Conservation (phyloP, 2,888 invertebrate species). For the Eupithecia abbreviata region DNA sequence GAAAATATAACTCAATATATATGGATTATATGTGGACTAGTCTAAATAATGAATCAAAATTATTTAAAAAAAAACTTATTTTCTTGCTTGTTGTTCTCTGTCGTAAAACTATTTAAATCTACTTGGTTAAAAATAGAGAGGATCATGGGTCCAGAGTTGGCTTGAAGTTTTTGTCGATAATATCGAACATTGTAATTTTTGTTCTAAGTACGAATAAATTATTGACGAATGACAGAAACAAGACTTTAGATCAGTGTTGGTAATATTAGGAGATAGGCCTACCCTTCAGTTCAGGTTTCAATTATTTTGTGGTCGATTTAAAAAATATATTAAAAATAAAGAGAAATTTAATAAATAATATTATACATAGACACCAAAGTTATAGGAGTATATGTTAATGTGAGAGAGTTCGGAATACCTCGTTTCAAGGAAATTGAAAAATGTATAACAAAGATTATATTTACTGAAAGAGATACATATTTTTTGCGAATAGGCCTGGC, state of each 20-base stretch:
- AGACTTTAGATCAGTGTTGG: not conserved
- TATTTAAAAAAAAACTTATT: no score
- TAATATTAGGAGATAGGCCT: not conserved
- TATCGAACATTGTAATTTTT: not conserved
- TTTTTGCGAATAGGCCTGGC: constrained; percentile 44
- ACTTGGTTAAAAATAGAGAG: not conserved
- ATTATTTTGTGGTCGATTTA: not conserved
- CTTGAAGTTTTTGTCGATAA: not conserved
- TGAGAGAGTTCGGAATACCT: constrained; percentile 56
- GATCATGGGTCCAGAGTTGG: not conserved
- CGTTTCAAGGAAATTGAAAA: constrained; percentile 43
- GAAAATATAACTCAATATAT: not conserved
- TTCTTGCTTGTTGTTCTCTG: not conserved
- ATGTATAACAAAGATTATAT: constrained; percentile 41
- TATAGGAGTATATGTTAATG: constrained; percentile 53
- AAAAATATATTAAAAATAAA: not conserved
- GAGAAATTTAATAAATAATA: constrained; percentile 22
- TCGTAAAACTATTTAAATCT: not conserved
- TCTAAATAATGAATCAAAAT: not conserved
- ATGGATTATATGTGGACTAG: not conserved
- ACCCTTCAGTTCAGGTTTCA: not conserved
- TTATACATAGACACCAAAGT: constrained; percentile 37
- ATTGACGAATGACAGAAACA: not conserved
- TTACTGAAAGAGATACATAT: constrained; percentile 41
- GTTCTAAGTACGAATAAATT: not conserved